These are phyloP conservation scores for Micromesistius poutassou DNA, from an alignment of 2,797 vertebrate genomes.

Conservation along the genomic window DNA sequence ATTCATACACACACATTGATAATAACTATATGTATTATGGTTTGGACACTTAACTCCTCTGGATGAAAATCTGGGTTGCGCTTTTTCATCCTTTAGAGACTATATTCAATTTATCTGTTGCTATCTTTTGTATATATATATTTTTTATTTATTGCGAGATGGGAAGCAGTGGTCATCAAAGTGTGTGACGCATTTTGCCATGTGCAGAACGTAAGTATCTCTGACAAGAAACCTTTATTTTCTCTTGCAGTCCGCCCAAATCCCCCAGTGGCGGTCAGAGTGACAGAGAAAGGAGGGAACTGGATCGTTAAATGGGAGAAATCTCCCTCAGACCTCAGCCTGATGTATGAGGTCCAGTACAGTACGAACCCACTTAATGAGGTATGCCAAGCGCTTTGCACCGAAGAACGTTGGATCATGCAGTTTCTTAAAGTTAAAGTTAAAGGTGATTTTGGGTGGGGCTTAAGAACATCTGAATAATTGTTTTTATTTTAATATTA, in stretches of 20 bases:
- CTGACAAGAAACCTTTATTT: not conserved
- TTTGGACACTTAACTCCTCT: not conserved
- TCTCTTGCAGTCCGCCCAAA: conserved; percentile 48
- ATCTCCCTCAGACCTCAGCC: accelerated
- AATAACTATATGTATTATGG: not conserved
- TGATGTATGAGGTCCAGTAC: conserved; percentile 57
- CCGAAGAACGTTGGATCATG: not conserved
- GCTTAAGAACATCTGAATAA: not conserved
- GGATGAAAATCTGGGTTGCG: not conserved
- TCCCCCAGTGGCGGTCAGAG: conserved; percentile 35
- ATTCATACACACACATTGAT: not conserved
- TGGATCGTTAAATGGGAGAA: conserved; percentile 55
- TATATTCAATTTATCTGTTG: not conserved
- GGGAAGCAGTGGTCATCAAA: not conserved
- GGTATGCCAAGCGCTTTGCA: conserved; percentile 32
- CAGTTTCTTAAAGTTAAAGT: not conserved
- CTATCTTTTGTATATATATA: not conserved
- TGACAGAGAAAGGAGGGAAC: conserved; percentile 21
- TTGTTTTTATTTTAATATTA: too few species aligned
- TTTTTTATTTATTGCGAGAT: not conserved
- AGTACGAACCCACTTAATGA: conserved; percentile 33
- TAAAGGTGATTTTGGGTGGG: not conserved
- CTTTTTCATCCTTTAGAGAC: not conserved
- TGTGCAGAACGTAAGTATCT: not conserved
- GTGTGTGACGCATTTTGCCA: not conserved